phyloP scores from a whole-genome alignment of 2,113 vertebrate species.

The Carettochelys insculpta region DNA sequence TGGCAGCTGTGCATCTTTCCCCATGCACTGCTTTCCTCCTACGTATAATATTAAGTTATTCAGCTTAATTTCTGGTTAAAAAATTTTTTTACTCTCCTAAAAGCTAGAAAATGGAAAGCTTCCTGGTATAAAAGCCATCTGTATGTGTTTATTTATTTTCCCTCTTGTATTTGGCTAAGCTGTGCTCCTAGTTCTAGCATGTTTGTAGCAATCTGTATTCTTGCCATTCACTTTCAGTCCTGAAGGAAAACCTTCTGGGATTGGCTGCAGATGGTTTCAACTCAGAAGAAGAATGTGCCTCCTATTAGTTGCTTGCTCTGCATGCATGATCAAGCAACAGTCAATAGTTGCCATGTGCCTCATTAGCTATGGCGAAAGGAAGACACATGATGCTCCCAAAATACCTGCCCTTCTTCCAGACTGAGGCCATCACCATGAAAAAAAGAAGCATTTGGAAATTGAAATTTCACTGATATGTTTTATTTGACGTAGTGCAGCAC shows the following conservation, averaged over 20 bases:
- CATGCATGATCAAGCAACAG: conserved; percentile 85
- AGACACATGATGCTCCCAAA: conserved; percentile 79
- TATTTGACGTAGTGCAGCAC: neutral
- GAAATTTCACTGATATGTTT: conserved; percentile 11
- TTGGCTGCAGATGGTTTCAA: conserved; percentile 75
- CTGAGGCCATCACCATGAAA: conserved; percentile 65
- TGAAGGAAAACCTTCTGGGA: conserved; percentile 71
- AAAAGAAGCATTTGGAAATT: conserved; percentile 58
- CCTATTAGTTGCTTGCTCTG: conserved; percentile 76
- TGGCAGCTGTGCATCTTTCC: conserved; percentile 56
- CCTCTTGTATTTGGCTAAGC: conserved; percentile 4
- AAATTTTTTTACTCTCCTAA: neutral
- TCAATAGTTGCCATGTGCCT: conserved; percentile 84
- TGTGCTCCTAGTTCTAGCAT: neutral
- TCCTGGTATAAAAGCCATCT: conserved; percentile 60
- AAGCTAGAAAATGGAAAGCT: conserved; percentile 28
- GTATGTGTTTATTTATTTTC: conserved; percentile 63
- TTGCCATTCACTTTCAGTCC: conserved; percentile 46
- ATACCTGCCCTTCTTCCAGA: conserved; percentile 78
- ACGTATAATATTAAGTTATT: conserved; percentile 32
- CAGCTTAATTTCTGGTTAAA: conserved; percentile 29
- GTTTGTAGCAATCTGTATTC: conserved; percentile 57
- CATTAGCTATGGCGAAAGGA: conserved; percentile 84
- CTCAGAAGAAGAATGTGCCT: conserved; percentile 70
- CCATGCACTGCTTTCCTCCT: conserved; percentile 36